Evolutionary conservation across 2,797 vertebrate species (phyloP).

Genomic region (Hoplostethus mediterraneus): DNA sequence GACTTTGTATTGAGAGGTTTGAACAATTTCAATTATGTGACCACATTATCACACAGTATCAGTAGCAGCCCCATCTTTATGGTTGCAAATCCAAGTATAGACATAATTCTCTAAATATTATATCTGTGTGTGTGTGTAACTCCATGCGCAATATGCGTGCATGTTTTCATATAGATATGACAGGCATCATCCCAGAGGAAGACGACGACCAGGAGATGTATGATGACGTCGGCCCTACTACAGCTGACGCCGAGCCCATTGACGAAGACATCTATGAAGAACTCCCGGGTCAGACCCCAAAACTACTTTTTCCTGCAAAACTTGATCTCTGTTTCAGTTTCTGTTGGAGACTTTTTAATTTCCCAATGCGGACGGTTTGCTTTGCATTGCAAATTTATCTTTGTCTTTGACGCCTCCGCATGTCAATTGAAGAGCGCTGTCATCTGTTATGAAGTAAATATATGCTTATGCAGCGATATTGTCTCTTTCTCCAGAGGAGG

Average conservation of each 20-base stretch:
- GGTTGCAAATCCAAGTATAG: background rate
- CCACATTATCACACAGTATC: background rate
- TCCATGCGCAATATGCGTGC: background rate
- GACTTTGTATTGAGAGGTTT: slow-evolving; percentile 93
- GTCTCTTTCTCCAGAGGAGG: slow-evolving; percentile 84
- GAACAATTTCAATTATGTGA: slow-evolving; percentile 28
- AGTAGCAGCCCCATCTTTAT: background rate
- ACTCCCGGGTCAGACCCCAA: slow-evolving; percentile 88
- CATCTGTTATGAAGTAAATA: background rate
- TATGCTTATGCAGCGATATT: background rate
- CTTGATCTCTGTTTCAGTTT: background rate
- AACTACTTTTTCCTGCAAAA: background rate
- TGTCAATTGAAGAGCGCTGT: slow-evolving; percentile 1
- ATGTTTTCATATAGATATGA: slow-evolving; percentile 81
- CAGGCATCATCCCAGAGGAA: slow-evolving; percentile 90
- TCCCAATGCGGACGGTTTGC: background rate
- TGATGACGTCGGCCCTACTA: slow-evolving; percentile 87
- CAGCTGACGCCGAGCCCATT: slow-evolving; percentile 13
- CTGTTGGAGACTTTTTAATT: background rate
- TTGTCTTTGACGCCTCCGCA: too few relatives aligned
- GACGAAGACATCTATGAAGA: slow-evolving; percentile 96
- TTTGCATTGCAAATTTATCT: background rate
- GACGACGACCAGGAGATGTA: slow-evolving; percentile 85
- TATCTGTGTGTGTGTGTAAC: background rate
- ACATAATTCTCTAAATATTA: background rate